phyloP scores from a whole-genome alignment of 2,113 vertebrate genomes.

The Cololabis saira region DNA sequence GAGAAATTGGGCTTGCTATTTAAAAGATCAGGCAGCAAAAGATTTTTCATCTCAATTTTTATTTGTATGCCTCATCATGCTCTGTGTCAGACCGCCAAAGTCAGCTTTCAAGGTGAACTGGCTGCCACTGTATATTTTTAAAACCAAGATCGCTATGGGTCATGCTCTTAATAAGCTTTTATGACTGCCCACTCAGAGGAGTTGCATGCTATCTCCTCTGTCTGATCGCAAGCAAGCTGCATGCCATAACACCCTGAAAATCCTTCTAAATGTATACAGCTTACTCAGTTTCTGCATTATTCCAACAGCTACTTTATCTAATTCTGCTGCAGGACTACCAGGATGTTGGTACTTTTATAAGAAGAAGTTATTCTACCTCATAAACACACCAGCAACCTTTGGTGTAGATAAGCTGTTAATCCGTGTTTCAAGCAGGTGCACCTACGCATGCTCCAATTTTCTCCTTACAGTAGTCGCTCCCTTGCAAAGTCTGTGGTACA shows the following conservation, averaged over 20 bases:
- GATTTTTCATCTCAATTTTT: not conserved
- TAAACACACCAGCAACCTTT: conserved; percentile 29
- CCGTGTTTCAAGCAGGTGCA: conserved; percentile 32
- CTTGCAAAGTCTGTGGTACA: conserved; percentile 35
- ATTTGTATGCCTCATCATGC: conserved; percentile 11
- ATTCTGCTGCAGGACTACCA: conserved; percentile 25
- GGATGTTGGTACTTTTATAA: conserved; percentile 9
- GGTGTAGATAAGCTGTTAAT: conserved; percentile 48
- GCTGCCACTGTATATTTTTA: conserved; percentile 19
- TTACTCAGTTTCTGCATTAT: not conserved
- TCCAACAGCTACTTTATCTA: not conserved
- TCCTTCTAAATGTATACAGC: not conserved
- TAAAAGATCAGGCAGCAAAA: conserved; percentile 8
- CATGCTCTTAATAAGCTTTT: not conserved
- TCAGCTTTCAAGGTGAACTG: conserved; percentile 44
- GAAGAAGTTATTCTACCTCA: conserved; percentile 31
- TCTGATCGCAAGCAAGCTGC: no score
- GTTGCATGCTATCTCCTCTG: no score
- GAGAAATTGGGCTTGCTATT: conserved; percentile 9
- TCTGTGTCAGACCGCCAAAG: not conserved
- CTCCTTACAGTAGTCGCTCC: conserved; percentile 23
- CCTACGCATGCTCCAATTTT: conserved; percentile 43
- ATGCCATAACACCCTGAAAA: no score
- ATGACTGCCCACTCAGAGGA: no score
- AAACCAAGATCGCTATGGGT: conserved; percentile 6